phyloP scores from a whole-genome alignment of 2,113 vertebrate genomes.

The Ceyx margarethae region DNA sequence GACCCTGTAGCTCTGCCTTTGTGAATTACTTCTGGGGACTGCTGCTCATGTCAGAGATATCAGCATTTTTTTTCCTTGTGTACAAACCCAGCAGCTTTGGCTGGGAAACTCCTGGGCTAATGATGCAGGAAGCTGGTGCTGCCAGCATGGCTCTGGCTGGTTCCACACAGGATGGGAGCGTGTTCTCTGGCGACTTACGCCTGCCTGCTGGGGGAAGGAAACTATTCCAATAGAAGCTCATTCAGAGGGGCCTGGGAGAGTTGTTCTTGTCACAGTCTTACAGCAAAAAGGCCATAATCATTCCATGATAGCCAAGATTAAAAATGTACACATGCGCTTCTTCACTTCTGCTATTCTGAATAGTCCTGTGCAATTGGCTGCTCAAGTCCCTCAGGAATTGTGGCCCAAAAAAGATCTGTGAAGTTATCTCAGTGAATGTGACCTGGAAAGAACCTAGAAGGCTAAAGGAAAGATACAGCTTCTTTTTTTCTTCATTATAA shows the following conservation, averaged over 20 bases:
- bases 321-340: neutral
- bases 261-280: neutral
- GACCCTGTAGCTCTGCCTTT: neutral
- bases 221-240: neutral
- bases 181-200: neutral
- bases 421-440: neutral
- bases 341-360: neutral
- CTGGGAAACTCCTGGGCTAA: neutral
- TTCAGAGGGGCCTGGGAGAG: neutral
- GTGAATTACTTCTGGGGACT: neutral
- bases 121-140: neutral
- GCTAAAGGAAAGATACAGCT: neutral
- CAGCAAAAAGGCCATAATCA: neutral
- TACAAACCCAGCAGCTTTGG: neutral
- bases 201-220: neutral
- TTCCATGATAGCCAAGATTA: neutral
- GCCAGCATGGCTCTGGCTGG: neutral
- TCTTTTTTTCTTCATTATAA: neutral
- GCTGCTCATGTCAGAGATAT: neutral
- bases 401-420: neutral
- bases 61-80: neutral
- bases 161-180: accelerated
- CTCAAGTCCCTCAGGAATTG: neutral
- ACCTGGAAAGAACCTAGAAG: neutral
- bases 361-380: neutral